Evolutionary conservation across 2,888 invertebrate genomes (phyloP), one percentile per base, ranked within the genome.

Genomic region (Andrena camellia): DNA sequence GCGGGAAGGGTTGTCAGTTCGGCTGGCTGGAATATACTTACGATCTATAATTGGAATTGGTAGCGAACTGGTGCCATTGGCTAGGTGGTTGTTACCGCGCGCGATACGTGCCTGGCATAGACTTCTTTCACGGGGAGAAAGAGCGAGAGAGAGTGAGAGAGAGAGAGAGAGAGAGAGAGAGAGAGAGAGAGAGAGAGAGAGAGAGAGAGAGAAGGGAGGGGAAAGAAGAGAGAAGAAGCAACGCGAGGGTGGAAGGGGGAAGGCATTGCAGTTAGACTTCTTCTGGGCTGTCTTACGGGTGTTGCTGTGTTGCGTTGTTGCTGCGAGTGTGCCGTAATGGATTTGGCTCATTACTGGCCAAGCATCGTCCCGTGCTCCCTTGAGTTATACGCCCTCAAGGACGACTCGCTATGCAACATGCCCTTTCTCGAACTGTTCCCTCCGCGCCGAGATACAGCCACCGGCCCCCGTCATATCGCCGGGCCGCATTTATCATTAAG

Each of bases 311-410:
- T 23, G 57, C 57, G 57, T 57, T 85, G 83, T 86, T 87, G 85
- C 78, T 84, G 60, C 52, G 75, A 62, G 74, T 80, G 81, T 84
- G 86, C 81, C 82, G 90, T 90, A 90, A 90, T 90, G 89, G 90
- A 90, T 90, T 90, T 90, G 87, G 88, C 90, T 90, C 88, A 89
- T 90, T 90, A 90, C 90, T 71, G 83, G 72, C 71, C 69, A 82
- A 87, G 85, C 86, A 86, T 86, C 84, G 84, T 86, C 81, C 84
- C 23, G 57, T 73, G 81, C 78, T 85, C 83, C 81, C 81, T 64
- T 73, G 77, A 86, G 85, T 88, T 89, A 90, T 83, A 85, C 75
- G 69, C 83, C 75, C 78, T 84, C 86, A 88, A 88, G 88, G 86
- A 85, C 89, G 86, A 72, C 80, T 83, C 84, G 74, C 83, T 29